Base-by-base conservation (phyloP, 2,797 vertebrate genomes). In the Phylloscopus collybita region DNA sequence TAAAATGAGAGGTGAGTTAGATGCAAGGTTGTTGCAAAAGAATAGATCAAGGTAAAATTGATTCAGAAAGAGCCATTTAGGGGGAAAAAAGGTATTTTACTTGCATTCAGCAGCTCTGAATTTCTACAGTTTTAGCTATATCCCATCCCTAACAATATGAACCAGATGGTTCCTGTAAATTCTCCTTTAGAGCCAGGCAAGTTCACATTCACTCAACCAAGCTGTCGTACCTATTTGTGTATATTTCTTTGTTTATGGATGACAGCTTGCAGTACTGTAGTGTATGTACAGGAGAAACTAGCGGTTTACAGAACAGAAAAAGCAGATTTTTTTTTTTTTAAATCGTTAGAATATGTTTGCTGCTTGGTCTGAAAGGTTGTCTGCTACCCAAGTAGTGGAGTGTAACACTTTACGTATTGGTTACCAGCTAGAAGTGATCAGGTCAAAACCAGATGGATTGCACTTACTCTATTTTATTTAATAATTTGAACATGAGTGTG, bases 111-210 rank as follows among this genome's bases (percentile, higher is more conserved):
- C 51, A 88, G 66, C 76, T 96, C 74, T 88, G 50, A 96, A 92
- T 50, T 82, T 71, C 93, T 96, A 49, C 19, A 26, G 81, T 49
- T 91, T 95, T 76, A 91, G 62, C 88, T 94, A 30, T 97, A 72
- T 95, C n/a, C 71, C 62, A 90, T 73, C 8, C 82, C 29, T 15
- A 94, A 29, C 72, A 97, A 96, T 87, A 57, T 6, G 9, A 65
- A 95, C 89, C 96, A 97, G 93, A 94, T 96, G 88, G 90, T 88
- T 96, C 64, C 91, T 97, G 90, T 90, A 93, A 93, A 97, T 97
- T 88, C 81, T 93, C 36, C 74, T 95, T 94, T 88, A 91, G 54
- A 90, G n/a, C 47, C 67, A 92, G 95, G 70, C 71, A 88, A 97
- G 70, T 95, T 97, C 94, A 89, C 71, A 51, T 95, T 89, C 78